These are phyloP conservation scores for Drosophila anomalipes DNA, from an alignment of 2,888 invertebrate genomes.

Conservation along the genomic window DNA sequence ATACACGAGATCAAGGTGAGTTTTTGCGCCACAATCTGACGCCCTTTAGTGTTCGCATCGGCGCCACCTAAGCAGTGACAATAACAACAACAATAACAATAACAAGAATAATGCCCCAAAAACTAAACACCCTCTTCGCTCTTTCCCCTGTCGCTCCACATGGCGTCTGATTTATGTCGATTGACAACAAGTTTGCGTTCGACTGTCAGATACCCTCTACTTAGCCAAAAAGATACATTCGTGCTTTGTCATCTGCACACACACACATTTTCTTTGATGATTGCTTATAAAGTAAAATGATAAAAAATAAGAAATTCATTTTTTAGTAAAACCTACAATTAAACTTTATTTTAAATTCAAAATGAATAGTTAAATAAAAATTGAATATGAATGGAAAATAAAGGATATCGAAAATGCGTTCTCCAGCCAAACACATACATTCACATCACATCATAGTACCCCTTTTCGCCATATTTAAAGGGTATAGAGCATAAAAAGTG, in stretches of 20 bases:
- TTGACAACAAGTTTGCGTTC: slow-evolving; percentile 55
- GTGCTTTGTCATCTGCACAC: neutral
- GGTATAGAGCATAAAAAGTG: slow-evolving; percentile 54
- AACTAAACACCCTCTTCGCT: slow-evolving; percentile 4
- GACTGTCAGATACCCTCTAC: neutral
- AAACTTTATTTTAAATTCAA: neutral
- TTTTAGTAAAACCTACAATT: neutral
- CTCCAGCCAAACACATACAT: neutral
- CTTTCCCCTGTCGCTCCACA: neutral
- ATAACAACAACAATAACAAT: slow-evolving; percentile 19
- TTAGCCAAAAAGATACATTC: neutral
- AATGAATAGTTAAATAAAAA: neutral
- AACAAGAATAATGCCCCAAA: slow-evolving; percentile 9
- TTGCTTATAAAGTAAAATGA: neutral
- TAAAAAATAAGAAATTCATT: neutral
- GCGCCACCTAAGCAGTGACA: slow-evolving; percentile 52
- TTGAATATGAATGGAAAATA: too few relatives aligned
- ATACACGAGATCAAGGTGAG: slow-evolving; percentile 95
- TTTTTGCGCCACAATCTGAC: slow-evolving; percentile 16
- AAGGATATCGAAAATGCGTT: neutral
- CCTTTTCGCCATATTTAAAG: neutral
- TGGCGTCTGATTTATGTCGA: slow-evolving; percentile 62
- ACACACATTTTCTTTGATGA: neutral
- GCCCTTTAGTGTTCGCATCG: slow-evolving; percentile 55
- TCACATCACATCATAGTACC: neutral